Evolutionary conservation across 1,140 invertebrate species (phyloP).

Genomic region (Zaprionus camerounensis): DNA sequence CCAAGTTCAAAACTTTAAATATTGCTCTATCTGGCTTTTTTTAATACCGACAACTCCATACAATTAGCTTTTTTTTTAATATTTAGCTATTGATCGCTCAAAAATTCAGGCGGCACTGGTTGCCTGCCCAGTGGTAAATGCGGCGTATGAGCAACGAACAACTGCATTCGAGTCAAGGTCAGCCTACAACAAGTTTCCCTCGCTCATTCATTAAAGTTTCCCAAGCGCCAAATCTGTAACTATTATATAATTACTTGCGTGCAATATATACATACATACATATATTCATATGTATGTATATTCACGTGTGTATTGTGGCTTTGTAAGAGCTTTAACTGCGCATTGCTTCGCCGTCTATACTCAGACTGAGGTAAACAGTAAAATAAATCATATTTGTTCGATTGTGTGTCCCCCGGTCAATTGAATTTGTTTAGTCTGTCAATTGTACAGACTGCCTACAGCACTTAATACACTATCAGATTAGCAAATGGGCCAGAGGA

Average conservation of each 20-base stretch:
- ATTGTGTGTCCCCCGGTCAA: conserved; percentile 19
- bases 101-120: not conserved
- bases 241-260: conserved; percentile 30
- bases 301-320: conserved; percentile 3
- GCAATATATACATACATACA: not conserved
- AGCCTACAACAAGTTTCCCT: not conserved
- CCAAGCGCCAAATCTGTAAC: conserved; percentile 16
- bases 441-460: not conserved
- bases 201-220: conserved; percentile 32
- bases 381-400: conserved; percentile 24
- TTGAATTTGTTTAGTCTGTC: conserved; percentile 27
- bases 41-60: too few species aligned
- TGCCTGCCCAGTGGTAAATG: conserved; percentile 46
- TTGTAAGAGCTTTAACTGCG: conserved; percentile 23
- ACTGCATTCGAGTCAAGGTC: conserved; percentile 69
- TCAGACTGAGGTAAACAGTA: not conserved
- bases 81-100: too few species aligned
- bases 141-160: conserved; percentile 63
- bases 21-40: too few species aligned
- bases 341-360: conserved; percentile 4
- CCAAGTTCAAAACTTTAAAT: too few species aligned
- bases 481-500: conserved; percentile 6
- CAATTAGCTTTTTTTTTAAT: too few species aligned
- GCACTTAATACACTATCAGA: conserved; percentile 24
- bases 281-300: not conserved